Conservation (phyloP, 2,797 vertebrate genomes). For the Meda fulgida region DNA sequence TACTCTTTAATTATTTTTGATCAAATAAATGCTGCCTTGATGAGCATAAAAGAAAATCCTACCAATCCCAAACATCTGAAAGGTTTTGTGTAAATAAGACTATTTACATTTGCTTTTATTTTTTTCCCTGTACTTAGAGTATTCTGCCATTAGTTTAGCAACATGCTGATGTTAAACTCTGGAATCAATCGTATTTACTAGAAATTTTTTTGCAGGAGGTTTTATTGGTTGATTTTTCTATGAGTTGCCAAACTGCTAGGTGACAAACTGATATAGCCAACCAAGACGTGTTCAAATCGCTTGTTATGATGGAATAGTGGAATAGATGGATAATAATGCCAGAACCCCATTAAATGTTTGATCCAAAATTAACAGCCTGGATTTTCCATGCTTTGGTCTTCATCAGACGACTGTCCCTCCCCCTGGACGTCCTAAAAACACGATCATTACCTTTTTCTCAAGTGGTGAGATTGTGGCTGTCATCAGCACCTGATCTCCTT, state of each 20-base stretch:
- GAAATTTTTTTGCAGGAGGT: neutral
- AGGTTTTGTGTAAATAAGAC: too few species aligned
- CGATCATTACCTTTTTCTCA: constrained; percentile 22
- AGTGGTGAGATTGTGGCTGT: constrained; percentile 13
- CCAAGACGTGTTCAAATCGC: neutral
- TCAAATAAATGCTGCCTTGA: neutral
- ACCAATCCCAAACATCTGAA: neutral
- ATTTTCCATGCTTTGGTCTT: neutral
- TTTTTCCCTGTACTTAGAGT: neutral
- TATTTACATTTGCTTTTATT: neutral
- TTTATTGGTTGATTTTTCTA: neutral
- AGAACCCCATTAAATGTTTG: neutral
- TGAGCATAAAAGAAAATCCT: neutral
- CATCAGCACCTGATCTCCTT: constrained; percentile 9
- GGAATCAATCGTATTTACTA: neutral
- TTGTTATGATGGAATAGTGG: neutral
- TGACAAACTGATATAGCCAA: constrained; percentile 13
- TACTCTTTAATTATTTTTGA: neutral
- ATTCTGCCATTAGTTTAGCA: neutral
- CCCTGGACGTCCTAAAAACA: constrained; percentile 8
- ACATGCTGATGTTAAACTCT: too few species aligned
- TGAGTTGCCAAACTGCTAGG: constrained; percentile 19
- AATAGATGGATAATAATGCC: constrained; percentile 9
- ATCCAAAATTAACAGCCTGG: neutral
- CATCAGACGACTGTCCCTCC: neutral